Percentiles rank a stretch among this genome's conserved stretches.
phyloP scores from a whole-genome alignment of 2,113 vertebrate species.

The Nestor notabilis region DNA sequence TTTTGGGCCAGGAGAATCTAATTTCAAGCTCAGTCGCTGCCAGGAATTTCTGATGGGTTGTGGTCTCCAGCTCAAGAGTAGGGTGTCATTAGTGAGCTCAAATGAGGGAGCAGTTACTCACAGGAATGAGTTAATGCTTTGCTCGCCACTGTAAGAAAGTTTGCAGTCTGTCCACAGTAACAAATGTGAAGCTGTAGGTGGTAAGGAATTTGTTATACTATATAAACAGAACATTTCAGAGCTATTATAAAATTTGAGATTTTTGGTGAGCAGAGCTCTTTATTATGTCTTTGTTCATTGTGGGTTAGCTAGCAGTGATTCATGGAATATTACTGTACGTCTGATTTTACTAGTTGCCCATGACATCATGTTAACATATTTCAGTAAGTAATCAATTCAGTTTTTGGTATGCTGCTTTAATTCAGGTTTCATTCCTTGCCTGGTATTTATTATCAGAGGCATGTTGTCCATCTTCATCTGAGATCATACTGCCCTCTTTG shows the following conservation, averaged over 20 bases:
- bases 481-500: conserved; percentile 67
- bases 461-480: conserved; percentile 76
- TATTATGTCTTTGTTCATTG: conserved; percentile 55
- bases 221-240: conserved; percentile 26
- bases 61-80: not conserved
- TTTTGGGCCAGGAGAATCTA: conserved; percentile 34
- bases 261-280: conserved; percentile 53
- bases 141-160: not conserved
- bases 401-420: conserved; percentile 70
- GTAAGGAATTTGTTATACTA: conserved; percentile 45
- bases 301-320: conserved; percentile 69
- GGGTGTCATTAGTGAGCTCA: not conserved
- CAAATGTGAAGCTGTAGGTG: conserved; percentile 49
- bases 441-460: conserved; percentile 72
- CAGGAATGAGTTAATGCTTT: not conserved
- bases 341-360: conserved; percentile 68
- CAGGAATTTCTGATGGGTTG: conserved; percentile 44
- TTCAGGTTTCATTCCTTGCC: conserved; percentile 73
- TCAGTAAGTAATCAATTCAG: conserved; percentile 80
- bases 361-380: conserved; percentile 79
- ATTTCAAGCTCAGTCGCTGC: conserved; percentile 14
- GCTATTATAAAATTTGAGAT: conserved; percentile 52
- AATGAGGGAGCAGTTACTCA: not conserved
- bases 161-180: not conserved
- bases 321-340: conserved; percentile 73